Conservation (phyloP, 2,797 vertebrate genomes). For the Acanthurus lineatus region DNA sequence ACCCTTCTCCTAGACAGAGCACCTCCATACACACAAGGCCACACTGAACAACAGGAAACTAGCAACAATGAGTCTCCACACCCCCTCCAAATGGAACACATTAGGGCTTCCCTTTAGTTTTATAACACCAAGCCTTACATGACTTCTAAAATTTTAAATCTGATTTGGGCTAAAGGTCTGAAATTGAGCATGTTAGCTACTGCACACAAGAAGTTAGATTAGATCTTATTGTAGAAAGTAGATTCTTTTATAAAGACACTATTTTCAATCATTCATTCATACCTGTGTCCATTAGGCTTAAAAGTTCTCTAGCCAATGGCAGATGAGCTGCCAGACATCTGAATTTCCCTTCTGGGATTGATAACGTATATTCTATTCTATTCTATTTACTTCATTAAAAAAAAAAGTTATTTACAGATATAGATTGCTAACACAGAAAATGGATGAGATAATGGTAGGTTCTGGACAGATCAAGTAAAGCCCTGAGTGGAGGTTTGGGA, state of each 20-base stretch:
- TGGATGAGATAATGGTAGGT: not conserved
- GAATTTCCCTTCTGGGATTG: no score
- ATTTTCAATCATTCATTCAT: no score
- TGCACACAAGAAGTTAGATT: no score
- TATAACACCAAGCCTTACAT: not conserved
- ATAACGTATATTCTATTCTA: no score
- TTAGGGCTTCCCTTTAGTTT: conserved; percentile 31
- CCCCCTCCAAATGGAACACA: conserved; percentile 31
- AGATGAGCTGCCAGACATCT: no score
- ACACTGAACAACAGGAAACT: conserved; percentile 82
- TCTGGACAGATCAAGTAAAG: conserved; percentile 3
- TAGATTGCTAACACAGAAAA: not conserved
- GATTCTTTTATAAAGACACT: no score
- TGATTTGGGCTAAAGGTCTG: not conserved
- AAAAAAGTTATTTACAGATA: no score
- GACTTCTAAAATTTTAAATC: not conserved
- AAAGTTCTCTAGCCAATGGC: no score
- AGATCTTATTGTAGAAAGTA: no score
- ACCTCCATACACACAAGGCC: conserved; percentile 49
- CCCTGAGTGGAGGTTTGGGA: conserved; percentile 5
- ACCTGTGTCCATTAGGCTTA: no score
- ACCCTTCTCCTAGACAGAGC: conserved; percentile 58
- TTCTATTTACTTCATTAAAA: no score
- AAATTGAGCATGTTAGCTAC: no score
- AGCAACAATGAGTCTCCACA: conserved; percentile 75